Percentiles rank a stretch among this genome's conserved stretches.
phyloP scores from a whole-genome alignment of 2,888 invertebrate species.

The Bursaphelenchus okinawaensis region DNA sequence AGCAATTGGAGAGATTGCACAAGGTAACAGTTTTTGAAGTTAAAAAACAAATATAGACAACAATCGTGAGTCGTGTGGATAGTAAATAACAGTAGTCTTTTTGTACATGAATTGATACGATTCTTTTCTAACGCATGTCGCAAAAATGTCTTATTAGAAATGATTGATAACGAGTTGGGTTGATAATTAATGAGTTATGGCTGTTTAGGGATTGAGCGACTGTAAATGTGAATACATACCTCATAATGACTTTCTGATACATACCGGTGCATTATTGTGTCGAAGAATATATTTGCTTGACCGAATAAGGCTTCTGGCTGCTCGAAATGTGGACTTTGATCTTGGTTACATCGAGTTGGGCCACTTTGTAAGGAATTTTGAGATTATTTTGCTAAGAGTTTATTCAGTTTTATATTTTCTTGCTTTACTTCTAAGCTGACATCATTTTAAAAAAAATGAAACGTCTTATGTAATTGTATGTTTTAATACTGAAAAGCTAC shows the following conservation, averaged over 20 bases:
- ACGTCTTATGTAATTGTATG: background rate
- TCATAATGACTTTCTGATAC: conserved; percentile 15
- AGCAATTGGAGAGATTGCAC: background rate
- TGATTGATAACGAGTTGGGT: too few relatives aligned
- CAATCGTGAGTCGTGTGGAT: too few relatives aligned
- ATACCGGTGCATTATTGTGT: conserved; percentile 21
- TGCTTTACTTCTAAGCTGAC: too few relatives aligned
- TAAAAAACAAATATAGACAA: too few relatives aligned
- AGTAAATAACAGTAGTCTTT: too few relatives aligned
- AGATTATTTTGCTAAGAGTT: too few relatives aligned
- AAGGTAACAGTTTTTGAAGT: background rate
- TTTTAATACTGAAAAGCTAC: background rate
- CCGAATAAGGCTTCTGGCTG: conserved; percentile 25
- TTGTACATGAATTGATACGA: too few relatives aligned
- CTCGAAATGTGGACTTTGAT: conserved; percentile 20
- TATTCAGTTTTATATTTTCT: too few relatives aligned
- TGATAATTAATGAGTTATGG: too few relatives aligned
- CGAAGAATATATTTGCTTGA: conserved; percentile 21
- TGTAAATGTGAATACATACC: conserved; percentile 15
- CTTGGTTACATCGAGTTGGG: conserved; percentile 28
- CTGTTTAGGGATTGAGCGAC: conserved; percentile 24
- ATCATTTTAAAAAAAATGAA: too few relatives aligned
- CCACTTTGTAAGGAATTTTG: conserved; percentile 26
- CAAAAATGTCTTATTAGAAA: too few relatives aligned
- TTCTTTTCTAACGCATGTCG: too few relatives aligned